Base-by-base conservation (phyloP, 2,113 vertebrate species). In the Pyrgilauda ruficollis region DNA sequence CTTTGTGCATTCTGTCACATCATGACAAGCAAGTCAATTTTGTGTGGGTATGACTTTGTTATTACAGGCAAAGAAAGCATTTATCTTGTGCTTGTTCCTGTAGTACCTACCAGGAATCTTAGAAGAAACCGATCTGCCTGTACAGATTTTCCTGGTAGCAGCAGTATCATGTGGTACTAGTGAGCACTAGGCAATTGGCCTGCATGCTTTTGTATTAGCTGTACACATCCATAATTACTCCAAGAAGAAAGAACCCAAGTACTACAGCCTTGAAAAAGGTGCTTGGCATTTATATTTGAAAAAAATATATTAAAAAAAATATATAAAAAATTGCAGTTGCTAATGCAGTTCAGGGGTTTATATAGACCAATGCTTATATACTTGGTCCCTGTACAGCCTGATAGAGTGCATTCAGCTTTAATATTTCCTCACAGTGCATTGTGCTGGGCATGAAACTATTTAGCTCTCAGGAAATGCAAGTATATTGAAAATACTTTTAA, bases 401-500 rank as follows among this genome's bases (percentile, higher is more conserved):
- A 37, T 37, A 1, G 23, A 41, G 13, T 49, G 18, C 43, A 13
- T 63, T 55, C 55, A 20, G 26, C 73, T 79, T 47, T 1, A 5
- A 3, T 49, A 47, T 63, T 84, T 76, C 52, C 23, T 77, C 18
- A 18, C 15, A 33, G 37, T 2, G 1, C 26, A 3, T 30, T 70
- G 68, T 55, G 14, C 47, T 44, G 24, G 28, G 28, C 55, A 12
- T 44, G n/a, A 53, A 83, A 58, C 37, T 67, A 17, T 62, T 83
- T 81, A 81, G 13, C 22, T 73, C 26, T 70, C 43, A 78, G 41
- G 62, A 84, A 83, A 64, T 81, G 10, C 24, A 89, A 75, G 24
- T 87, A 43, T 87, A 81, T 93, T 95, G 84, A 93, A 91, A 90
- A 76, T 93, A 76, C 43, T 93, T 94, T 49, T 50, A 91, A 77